Conservation (phyloP, 2,888 invertebrate species). For the Trachelus stipa region DNA sequence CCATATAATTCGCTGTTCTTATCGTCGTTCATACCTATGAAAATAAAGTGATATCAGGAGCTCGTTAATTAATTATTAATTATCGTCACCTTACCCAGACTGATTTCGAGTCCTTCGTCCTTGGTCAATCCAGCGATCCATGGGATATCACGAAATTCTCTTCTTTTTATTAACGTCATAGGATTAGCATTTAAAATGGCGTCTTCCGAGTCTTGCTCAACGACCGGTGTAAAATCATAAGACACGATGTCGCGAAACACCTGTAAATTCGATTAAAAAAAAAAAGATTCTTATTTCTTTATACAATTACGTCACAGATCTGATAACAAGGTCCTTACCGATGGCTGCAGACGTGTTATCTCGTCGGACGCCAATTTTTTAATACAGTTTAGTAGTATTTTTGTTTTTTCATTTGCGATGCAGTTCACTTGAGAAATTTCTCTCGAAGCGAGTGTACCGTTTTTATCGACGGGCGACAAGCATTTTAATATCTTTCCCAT, state of each 20-base stretch:
- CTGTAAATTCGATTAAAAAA: background rate
- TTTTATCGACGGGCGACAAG: background rate
- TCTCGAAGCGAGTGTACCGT: background rate
- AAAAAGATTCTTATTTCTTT: background rate
- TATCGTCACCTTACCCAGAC: conserved; percentile 35
- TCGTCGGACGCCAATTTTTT: background rate
- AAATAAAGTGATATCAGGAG: background rate
- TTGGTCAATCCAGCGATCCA: conserved; percentile 49
- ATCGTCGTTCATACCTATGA: background rate
- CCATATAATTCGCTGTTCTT: background rate
- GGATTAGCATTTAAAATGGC: conserved; percentile 55
- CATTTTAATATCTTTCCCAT: background rate
- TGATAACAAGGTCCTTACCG: background rate
- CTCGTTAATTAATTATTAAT: background rate
- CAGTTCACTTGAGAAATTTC: background rate
- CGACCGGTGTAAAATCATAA: conserved; percentile 48
- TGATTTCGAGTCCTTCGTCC: conserved; percentile 49
- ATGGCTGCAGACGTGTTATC: background rate
- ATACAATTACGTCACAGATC: background rate
- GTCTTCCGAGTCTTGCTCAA: conserved; percentile 50
- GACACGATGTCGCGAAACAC: background rate
- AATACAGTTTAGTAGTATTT: background rate
- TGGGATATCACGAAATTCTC: conserved; percentile 53
- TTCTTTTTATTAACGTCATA: conserved; percentile 29
- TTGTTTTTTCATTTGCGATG: background rate